These are phyloP conservation scores for Alloscopus bannaensis DNA, from an alignment of 2,888 invertebrate genomes.

Conservation along the genomic window DNA sequence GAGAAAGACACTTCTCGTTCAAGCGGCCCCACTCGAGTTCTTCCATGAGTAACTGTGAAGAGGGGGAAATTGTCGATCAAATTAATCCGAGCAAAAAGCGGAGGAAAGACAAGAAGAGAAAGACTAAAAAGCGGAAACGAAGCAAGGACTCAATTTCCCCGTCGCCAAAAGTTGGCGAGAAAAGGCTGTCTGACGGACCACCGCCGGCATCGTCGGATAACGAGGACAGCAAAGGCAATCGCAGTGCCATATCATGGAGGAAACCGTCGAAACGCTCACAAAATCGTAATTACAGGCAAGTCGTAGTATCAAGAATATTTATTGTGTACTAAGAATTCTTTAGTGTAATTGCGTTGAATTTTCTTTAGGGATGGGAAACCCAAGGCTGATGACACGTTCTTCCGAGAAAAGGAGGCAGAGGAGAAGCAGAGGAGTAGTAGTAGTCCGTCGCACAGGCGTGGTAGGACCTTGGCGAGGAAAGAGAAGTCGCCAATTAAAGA, in stretches of 20 bases:
- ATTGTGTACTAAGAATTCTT: conserved; percentile 2
- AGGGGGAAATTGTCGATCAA: conserved; percentile 80
- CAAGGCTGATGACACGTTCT: conserved; percentile 61
- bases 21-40: conserved; percentile 54
- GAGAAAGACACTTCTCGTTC: conserved; percentile 44
- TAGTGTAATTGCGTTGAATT: conserved; percentile 7
- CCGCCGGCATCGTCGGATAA: conserved; percentile 34
- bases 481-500: conserved; percentile 41
- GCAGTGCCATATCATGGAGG: conserved; percentile 81
- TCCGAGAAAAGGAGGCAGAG: conserved; percentile 47
- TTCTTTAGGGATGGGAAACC: conserved; percentile 53
- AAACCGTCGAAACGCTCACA: conserved; percentile 87
- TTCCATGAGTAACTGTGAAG: conserved; percentile 76
- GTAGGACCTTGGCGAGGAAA: conserved; percentile 18
- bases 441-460: conserved; percentile 38
- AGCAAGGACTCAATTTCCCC: conserved; percentile 75
- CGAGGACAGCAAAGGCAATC: conserved; percentile 27
- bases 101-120: conserved; percentile 73
- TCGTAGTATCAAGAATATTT: not conserved
- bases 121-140: conserved; percentile 77
- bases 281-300: conserved; percentile 82
- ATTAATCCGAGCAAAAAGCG: conserved; percentile 73
- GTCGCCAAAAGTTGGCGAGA: conserved; percentile 33
- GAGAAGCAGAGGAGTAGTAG: conserved; percentile 39
- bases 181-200: conserved; percentile 34